Evolutionary conservation across 2,888 invertebrate species (phyloP), one percentile per base, ranked within the genome.

Genomic region (Poecilobothrus nobilitatus): DNA sequence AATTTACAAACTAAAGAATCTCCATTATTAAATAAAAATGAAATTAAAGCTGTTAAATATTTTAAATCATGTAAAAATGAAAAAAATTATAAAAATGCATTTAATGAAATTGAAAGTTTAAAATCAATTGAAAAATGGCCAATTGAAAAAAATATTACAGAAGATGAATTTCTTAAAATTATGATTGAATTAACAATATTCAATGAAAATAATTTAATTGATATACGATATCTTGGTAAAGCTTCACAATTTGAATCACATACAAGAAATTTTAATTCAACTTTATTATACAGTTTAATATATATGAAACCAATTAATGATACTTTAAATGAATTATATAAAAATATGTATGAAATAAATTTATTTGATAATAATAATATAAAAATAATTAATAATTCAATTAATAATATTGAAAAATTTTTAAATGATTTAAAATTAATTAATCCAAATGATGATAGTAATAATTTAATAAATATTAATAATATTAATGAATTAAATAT

Each of bases 1-100:
- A 5, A 53, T 12, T 12, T 2, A 53, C 5, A 53, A 9, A 3
- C 12, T 18, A 15, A 53, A 53, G 53, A 53, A 53, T 3, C 6
- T 9, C 9, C 9, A 18, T 6, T 15, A 12, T 15, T n/a, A 53
- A 53, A n/a, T 53, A 15, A 53, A 53, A n/a, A n/a, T 53, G 53
- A 53, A 53, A 53, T 6, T 6, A 53, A 53, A 53, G 53, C 53
- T 15, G 15, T 53, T 18, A 2, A 9, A 15, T 53, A 53, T 53
- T 53, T 53, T 53, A 53, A 53, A 53, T 53, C 53, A 53, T 53
- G 53, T 53, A 53, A 53, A 53, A 18, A 53, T 53, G 53, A 53
- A 53, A 53, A 53, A 53, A 53, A 53, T 53, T 53, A 53, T 53
- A 18, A 53, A 18, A 53, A 53, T 12, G 53, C 18, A 2, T 53